Evolutionary conservation across 2,888 invertebrate genomes (phyloP).

Genomic region (Stegophylla sp.): DNA sequence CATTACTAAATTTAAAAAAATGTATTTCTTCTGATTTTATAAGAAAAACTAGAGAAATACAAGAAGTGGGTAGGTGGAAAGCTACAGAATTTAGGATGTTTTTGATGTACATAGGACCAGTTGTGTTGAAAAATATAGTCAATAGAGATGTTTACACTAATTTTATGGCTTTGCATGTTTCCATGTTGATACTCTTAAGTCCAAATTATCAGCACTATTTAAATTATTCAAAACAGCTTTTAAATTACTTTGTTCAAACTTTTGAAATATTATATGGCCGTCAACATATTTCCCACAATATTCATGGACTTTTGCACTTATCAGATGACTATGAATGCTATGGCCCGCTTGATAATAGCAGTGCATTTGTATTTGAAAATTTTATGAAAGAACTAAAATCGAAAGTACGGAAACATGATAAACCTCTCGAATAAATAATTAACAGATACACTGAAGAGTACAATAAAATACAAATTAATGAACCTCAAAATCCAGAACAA

Average conservation of each 20-base stretch:
- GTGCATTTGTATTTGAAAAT: constrained; percentile 26
- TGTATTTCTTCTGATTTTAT: constrained; percentile 7
- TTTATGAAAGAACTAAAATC: constrained; percentile 20
- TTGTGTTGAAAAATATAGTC: constrained; percentile 20
- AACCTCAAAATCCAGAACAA: not conserved
- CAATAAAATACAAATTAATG: constrained; percentile 1
- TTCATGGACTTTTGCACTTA: constrained; percentile 11
- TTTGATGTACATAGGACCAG: constrained; percentile 8
- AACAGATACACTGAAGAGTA: constrained; percentile 9
- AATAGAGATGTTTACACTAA: constrained; percentile 6
- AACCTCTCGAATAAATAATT: constrained; percentile 7
- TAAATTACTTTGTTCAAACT: constrained; percentile 12
- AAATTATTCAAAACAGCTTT: not conserved
- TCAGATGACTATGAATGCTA: not conserved
- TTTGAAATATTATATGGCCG: constrained; percentile 13
- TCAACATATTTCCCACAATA: constrained; percentile 5
- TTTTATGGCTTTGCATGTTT: constrained; percentile 18
- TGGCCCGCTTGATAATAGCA: constrained; percentile 11
- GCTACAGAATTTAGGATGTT: not conserved
- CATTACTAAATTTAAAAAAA: constrained; percentile 3
- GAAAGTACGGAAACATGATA: constrained; percentile 15
- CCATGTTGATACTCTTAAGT: constrained; percentile 6
- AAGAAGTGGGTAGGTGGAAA: constrained; percentile 16
- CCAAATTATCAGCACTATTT: constrained; percentile 6
- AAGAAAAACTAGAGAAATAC: constrained; percentile 9